These are phyloP conservation scores for Gallinago nigripennis DNA, from an alignment of 2,797 vertebrate species.

Conservation along the genomic window DNA sequence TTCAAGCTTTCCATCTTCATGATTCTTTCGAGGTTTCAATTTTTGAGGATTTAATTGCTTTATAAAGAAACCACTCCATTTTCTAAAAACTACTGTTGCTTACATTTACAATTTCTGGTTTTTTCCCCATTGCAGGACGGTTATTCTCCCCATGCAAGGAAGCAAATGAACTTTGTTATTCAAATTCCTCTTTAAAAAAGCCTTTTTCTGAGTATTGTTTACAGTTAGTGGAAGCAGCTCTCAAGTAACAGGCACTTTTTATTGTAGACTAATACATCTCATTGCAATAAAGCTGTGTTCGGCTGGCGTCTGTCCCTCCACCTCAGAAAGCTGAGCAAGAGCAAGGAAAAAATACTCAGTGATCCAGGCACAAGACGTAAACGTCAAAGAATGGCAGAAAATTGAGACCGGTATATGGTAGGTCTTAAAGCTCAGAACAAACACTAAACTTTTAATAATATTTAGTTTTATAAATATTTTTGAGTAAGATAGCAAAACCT, in stretches of 20 bases:
- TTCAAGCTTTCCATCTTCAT: neutral
- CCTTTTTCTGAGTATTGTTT: neutral
- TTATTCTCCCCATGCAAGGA: neutral
- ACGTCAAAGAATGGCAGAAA: neutral
- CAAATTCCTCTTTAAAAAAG: neutral
- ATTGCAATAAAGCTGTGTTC: neutral
- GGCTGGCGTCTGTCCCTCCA: neutral
- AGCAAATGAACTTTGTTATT: neutral
- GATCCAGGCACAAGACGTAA: neutral
- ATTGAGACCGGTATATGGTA: neutral
- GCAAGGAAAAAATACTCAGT: neutral
- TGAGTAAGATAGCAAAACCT: slow-evolving; percentile 8
- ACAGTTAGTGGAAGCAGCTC: neutral
- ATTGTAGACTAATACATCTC: neutral
- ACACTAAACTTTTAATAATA: neutral
- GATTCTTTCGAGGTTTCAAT: neutral
- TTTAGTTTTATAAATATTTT: neutral
- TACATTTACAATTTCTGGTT: neutral
- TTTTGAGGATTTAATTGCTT: neutral
- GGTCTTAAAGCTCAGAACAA: neutral
- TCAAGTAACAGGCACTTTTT: neutral
- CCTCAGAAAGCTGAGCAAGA: neutral
- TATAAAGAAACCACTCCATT: neutral
- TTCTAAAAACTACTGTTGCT: neutral
- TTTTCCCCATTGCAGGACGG: neutral